A percentile compares a stretch with the other conserved stretches of the same genome.
Evolutionary conservation across 1,140 invertebrate genomes (phyloP).

Genomic region (Bombus consobrinus): DNA sequence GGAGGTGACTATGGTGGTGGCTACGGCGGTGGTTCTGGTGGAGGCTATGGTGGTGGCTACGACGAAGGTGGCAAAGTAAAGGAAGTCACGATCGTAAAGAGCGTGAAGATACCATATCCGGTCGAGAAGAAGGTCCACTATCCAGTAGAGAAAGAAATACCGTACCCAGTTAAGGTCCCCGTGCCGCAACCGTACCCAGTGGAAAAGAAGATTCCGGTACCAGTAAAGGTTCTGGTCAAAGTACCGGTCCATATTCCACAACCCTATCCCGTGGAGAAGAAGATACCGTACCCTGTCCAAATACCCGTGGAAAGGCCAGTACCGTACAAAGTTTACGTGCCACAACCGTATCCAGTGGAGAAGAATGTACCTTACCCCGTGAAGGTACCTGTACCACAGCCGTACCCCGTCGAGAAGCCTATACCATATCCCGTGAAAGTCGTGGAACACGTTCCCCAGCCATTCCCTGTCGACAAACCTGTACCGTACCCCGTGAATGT

Average conservation of each 20-base stretch:
- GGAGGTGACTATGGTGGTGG: slow-evolving; percentile 53
- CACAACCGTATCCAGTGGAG: slow-evolving; percentile 83
- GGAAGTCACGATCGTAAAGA: slow-evolving; percentile 85
- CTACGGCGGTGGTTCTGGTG: slow-evolving; percentile 51
- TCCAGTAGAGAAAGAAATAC: slow-evolving; percentile 85
- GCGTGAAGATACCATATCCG: slow-evolving; percentile 84
- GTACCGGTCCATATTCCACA: slow-evolving; percentile 87
- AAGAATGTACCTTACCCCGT: slow-evolving; percentile 78
- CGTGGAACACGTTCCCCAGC: slow-evolving; percentile 79
- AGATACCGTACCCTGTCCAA: slow-evolving; percentile 87
- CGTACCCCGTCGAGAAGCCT: slow-evolving; percentile 78
- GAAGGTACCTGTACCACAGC: slow-evolving; percentile 75
- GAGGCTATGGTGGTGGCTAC: slow-evolving; percentile 62
- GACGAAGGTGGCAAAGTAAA: slow-evolving; percentile 78
- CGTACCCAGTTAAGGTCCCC: slow-evolving; percentile 85
- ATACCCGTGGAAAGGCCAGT: slow-evolving; percentile 87
- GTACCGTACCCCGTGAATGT: slow-evolving; percentile 74
- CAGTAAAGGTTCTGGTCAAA: slow-evolving; percentile 87
- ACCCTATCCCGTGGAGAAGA: slow-evolving; percentile 88
- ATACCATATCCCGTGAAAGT: slow-evolving; percentile 80
- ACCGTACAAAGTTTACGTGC: slow-evolving; percentile 87
- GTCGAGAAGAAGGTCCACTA: slow-evolving; percentile 87
- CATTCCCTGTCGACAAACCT: slow-evolving; percentile 76
- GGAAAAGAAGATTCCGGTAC: slow-evolving; percentile 87
- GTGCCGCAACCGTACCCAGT: slow-evolving; percentile 87